These are phyloP conservation scores for Enteromius thamalakanensis DNA, from an alignment of 2,797 vertebrate genomes.

Conservation along the genomic window DNA sequence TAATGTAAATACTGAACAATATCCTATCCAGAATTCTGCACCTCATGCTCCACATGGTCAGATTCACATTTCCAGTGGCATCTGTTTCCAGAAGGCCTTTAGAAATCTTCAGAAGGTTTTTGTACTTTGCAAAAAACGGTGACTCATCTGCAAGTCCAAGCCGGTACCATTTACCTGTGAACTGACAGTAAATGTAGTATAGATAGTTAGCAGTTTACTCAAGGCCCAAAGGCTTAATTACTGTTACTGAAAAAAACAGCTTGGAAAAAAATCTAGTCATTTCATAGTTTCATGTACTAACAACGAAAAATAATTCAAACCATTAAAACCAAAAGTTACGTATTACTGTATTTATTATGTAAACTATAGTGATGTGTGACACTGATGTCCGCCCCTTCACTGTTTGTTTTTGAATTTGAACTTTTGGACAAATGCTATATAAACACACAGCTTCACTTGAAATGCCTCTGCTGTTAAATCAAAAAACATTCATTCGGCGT, in stretches of 20 bases:
- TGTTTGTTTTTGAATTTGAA: background rate
- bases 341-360: background rate
- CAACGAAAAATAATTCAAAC: background rate
- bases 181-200: conserved; percentile 38
- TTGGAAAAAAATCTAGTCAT: background rate
- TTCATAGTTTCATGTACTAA: background rate
- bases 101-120: conserved; percentile 33
- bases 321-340: background rate
- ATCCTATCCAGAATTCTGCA: conserved; percentile 7
- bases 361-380: conserved; percentile 10
- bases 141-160: conserved; percentile 58
- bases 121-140: conserved; percentile 28
- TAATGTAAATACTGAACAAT: background rate
- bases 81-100: conserved; percentile 50
- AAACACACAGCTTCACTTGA: background rate
- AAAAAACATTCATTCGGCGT: background rate
- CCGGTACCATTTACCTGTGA: conserved; percentile 64
- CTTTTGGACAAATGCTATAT: background rate
- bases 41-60: conserved; percentile 58
- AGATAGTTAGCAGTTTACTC: background rate
- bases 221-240: background rate
- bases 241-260: background rate
- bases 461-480: background rate
- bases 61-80: conserved; percentile 55
- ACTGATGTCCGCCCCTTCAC: background rate